Evolutionary conservation across 2,113 vertebrate genomes (phyloP), one percentile per base, ranked within the genome.

Genomic region (Vombatus ursinus): DNA sequence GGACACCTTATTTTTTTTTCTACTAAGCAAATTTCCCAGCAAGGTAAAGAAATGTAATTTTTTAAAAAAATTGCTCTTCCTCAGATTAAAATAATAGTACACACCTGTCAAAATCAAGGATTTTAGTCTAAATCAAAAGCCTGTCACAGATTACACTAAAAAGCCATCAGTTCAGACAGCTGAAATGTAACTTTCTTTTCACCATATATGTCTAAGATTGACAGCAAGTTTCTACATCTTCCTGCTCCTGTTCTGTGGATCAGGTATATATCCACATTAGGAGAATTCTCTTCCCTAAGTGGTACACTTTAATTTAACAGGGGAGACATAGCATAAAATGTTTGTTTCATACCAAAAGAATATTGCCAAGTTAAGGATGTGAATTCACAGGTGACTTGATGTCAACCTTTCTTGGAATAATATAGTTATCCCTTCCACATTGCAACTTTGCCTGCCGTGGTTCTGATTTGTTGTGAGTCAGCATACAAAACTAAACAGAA

Each of bases 1-100:
- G 97, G 90, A 92, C 91, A 97, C 8, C 61, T 95, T 95, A 94
- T 97, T 96, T 96, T 96, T 98, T 97, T 94, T 95, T 96, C 77
- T 47, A 54, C 84, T 94, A 95, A 96, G 93, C 95, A 97, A 97
- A 94, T 96, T 97, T 97, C 92, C 95, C 96, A 91, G 50, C 51
- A 96, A 96, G 84, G 90, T 8, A 0, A 0, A 2, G 52, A 91
- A 94, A 77, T 90, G 49, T 94, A 52, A 90, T 48, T 94, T 91
- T 57, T 94, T 91, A 9, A 26, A 49, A n/a, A 94, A 61, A 4
- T 94, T 26, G 28, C 54, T 68, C 84, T 28, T 50, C 96, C 51
- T 48, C 37, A 92, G 95, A 96, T 57, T 89, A 89, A 94, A 89
- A 44, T 53, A 96, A 24, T 8, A 24, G 44, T 19, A 8, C n/a